These are phyloP conservation scores for Megastigmus dorsalis DNA, from an alignment of 2,888 invertebrate genomes.

Conservation along the genomic window DNA sequence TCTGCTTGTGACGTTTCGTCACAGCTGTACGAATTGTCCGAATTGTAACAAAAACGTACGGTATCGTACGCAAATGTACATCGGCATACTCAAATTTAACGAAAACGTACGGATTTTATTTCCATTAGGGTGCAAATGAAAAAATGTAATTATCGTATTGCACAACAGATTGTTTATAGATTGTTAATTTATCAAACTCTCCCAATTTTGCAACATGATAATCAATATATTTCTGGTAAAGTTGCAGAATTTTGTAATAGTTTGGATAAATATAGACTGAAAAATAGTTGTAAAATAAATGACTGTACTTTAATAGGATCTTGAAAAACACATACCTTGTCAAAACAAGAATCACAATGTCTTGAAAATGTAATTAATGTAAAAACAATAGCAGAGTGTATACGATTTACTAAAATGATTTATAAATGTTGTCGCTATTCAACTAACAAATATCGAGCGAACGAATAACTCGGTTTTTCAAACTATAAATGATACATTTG, in stretches of 20 bases:
- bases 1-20: no score
- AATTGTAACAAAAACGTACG: no score
- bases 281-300: neutral
- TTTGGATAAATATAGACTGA: neutral
- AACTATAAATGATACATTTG: neutral
- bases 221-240: slow-evolving; percentile 1
- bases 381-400: neutral
- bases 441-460: neutral
- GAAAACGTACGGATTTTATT: no score
- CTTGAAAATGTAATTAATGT: neutral
- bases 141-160: neutral
- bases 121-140: neutral
- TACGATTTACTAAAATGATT: neutral
- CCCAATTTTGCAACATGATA: neutral
- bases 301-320: neutral
- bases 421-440: neutral
- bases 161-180: neutral
- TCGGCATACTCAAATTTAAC: no score
- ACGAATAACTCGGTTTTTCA: neutral
- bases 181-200: neutral
- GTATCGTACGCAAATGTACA: no score
- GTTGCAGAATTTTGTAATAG: neutral
- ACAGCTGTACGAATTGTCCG: no score
- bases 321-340: neutral
- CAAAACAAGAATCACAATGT: neutral